Evolutionary conservation across 2,113 vertebrate genomes (phyloP), one percentile per base, ranked within the genome.

Genomic region (Petroica traversi): DNA sequence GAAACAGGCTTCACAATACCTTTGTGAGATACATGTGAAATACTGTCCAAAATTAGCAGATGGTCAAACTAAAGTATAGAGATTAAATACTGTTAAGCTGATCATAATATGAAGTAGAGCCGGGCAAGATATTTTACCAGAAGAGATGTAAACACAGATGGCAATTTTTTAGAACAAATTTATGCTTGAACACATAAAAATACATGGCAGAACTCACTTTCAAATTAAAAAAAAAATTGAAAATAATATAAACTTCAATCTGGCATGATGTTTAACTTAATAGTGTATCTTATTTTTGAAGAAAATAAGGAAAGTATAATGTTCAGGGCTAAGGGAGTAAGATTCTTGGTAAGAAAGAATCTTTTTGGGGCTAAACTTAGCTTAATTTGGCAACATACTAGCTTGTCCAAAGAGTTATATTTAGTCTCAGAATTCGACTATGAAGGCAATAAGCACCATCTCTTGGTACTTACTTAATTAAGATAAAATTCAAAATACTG

Each of bases 41-140:
- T 26, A 83, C 36, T 73, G 62, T 73, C 89, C 91, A 95, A 93
- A 93, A 68, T 45, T 62, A 95, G 84, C 91, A 96, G 94, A 92
- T 95, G 86, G 86, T 41, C 67, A 64, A 93, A 73, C 49, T 61
- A 40, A 90, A 85, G 31, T 82, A 75, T 19, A 82, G 69, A 72
- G 40, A 85, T 85, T 78, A 93, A 78, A 78, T 72, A 83, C 58
- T 20, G 19, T 79, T 88, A 88, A 68, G 12, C 19, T 61, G 48
- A 85, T 76, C 28, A 40, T 76, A 91, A 79, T 36, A 62, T 13
- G 23, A 88, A 95, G 62, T n/a, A 88, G 49, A 83, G n/a, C 28
- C 69, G 74, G 34, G 75, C 58, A 95, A 80, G 45, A 52, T 55
- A 63, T 68, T 83, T 88, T 72, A 85, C 9, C 20, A 54, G 62